A percentile compares a stretch with the other conserved stretches of the same genome.
Evolutionary conservation across 30 jellyfish, hydroid and myxozoan species (phyloP).

Genomic region (Nemopilema nomurai): DNA sequence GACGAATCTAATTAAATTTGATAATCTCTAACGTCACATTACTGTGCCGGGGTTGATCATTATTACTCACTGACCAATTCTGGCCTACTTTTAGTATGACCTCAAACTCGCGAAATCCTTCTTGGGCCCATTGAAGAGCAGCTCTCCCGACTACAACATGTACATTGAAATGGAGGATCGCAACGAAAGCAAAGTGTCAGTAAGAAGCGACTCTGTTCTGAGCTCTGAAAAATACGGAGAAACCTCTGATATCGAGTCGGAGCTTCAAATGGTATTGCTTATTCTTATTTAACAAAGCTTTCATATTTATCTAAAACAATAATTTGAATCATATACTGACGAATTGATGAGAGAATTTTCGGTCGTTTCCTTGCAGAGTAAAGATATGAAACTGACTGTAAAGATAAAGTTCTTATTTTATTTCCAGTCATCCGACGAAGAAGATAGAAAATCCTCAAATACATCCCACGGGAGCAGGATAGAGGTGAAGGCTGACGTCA

Average conservation of each 20-base stretch:
- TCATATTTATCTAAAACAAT: background rate
- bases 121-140: background rate
- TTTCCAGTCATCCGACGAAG: conserved; percentile 26
- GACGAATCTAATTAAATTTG: too few species aligned
- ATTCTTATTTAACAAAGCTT: background rate
- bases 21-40: too few species aligned
- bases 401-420: background rate
- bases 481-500: conserved; percentile 18
- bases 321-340: too few species aligned
- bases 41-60: too few species aligned
- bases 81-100: conserved; percentile 33
- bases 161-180: conserved; percentile 24
- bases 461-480: conserved; percentile 23
- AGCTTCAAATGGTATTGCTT: conserved; percentile 26
- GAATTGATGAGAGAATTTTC: too few species aligned
- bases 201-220: conserved; percentile 20
- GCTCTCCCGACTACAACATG: conserved; percentile 12
- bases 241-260: conserved; percentile 21
- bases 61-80: too few species aligned
- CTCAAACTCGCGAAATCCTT: conserved; percentile 32
- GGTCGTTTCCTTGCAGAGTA: too few species aligned
- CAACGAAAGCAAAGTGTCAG: conserved; percentile 26
- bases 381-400: background rate
- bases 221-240: conserved; percentile 11
- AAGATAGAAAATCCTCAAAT: conserved; percentile 6